Base-by-base conservation (phyloP, 2,113 vertebrate genomes). In the Trogon melanurus region DNA sequence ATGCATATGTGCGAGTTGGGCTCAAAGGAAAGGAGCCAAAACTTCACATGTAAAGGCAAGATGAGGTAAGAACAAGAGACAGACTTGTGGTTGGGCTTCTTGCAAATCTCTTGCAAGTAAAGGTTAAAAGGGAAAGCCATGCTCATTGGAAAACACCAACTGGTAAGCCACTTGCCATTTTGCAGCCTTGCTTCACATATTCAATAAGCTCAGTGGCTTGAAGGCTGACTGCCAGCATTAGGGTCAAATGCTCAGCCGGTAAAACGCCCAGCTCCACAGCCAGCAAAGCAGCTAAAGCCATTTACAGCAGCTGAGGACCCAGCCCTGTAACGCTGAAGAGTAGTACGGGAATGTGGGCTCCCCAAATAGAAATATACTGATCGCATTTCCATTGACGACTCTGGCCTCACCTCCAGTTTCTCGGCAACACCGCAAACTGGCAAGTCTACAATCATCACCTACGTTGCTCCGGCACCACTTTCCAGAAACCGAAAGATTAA, bases 1-100 rank as follows among this genome's bases (percentile, higher is more conserved):
- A 2, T 2, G 26, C 2, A 1, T 9, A 6, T 0, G 1, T 3
- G 9, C 13, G 30, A 34, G 48, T 16, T 71, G 9, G 48, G 15
- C 32, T 88, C 71, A 20, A 64, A 79, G 17, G 32, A 20, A 64
- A 79, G 17, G 32, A 79, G 44, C 13, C 21, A 48, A 50, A 85
- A 64, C 22, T 67, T 56, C 34, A 16, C 0, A 0, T 0, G 25
- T 2, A 47, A 29, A 32, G 54, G 20, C 32, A 34, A 34, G 58
- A 36, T 1, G 30, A 50, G 26, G 13, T 1, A 56, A 13, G 9
- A 57, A 67, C 36, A 41, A 11, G 13, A 83, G 62, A 29, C 6
- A 19, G 7, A 51, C 45, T 2, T 65, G 34, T 0, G 0, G 4
- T 1, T 84, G 44, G 44, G 30, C 20, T 56, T 26, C 11, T 64